These are phyloP conservation scores for Pollachius pollachius DNA, from an alignment of 2,113 vertebrate species.

Conservation along the genomic window DNA sequence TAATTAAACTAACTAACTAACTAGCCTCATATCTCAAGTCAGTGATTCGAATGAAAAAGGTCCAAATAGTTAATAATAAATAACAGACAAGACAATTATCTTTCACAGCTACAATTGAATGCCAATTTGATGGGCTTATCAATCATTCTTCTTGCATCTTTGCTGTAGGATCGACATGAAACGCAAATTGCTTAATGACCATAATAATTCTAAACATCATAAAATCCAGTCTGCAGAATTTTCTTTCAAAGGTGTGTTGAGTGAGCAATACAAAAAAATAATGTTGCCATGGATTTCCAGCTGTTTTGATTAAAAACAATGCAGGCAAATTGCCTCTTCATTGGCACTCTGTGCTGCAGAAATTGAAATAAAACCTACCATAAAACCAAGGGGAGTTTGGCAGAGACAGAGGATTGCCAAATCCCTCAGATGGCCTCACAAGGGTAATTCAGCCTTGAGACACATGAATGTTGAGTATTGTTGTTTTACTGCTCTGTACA, in stretches of 20 bases:
- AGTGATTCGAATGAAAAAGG: no score
- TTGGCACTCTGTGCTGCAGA: conserved; percentile 42
- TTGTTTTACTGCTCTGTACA: conserved; percentile 48
- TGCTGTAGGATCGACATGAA: no score
- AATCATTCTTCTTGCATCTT: neutral
- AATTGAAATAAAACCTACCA: conserved; percentile 48
- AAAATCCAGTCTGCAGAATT: neutral
- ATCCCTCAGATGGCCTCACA: conserved; percentile 40
- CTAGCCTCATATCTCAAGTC: no score
- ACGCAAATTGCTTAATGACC: no score
- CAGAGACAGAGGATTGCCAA: conserved; percentile 29
- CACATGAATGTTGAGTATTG: conserved; percentile 48
- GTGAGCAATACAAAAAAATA: conserved; percentile 17
- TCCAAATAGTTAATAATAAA: no score
- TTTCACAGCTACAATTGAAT: neutral
- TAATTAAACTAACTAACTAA: neutral
- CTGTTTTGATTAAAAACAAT: conserved; percentile 50
- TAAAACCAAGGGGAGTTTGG: conserved; percentile 53
- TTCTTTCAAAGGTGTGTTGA: neutral
- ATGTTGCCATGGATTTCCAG: conserved; percentile 30
- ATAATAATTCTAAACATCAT: no score
- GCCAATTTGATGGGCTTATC: neutral
- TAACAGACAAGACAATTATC: neutral
- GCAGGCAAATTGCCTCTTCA: conserved; percentile 41
- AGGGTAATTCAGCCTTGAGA: conserved; percentile 35